phyloP scores from a whole-genome alignment of 2,888 invertebrate species.

The Neoscelio sp. region DNA sequence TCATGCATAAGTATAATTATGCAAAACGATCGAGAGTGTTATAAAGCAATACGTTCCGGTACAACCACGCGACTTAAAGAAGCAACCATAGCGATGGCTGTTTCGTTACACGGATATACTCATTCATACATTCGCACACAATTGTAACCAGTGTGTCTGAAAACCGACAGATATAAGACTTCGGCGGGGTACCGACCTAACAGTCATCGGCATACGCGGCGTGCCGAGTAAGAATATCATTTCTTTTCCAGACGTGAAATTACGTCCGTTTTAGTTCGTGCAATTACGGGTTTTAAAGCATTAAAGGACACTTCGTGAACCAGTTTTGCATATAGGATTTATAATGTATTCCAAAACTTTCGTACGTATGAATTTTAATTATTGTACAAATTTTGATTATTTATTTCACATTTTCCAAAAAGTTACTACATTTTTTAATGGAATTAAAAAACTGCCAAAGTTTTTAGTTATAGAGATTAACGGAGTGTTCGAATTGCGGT shows the following conservation, averaged over 20 bases:
- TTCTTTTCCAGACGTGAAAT: constrained; percentile 44
- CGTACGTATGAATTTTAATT: constrained; percentile 30
- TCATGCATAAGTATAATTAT: constrained; percentile 15
- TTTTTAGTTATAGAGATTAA: too few species aligned
- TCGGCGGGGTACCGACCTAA: constrained; percentile 44
- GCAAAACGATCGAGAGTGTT: constrained; percentile 12
- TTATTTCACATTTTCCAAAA: too few species aligned
- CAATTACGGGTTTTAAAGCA: too few species aligned
- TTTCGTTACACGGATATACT: constrained; percentile 28
- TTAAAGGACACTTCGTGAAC: not conserved
- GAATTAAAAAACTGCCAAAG: too few species aligned
- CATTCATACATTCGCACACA: not conserved
- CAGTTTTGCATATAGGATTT: not conserved
- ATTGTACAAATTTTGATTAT: too few species aligned
- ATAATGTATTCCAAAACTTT: constrained; percentile 47
- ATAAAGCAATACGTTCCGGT: constrained; percentile 14
- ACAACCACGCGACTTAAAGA: not conserved
- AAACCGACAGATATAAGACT: constrained; percentile 58
- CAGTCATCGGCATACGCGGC: constrained; percentile 34
- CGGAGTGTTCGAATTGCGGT: too few species aligned
- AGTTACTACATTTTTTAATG: too few species aligned
- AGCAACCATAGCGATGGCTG: constrained; percentile 19
- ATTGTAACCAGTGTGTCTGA: constrained; percentile 47
- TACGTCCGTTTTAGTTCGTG: constrained; percentile 6
- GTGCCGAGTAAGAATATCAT: not conserved